Evolutionary conservation across 1,140 invertebrate genomes (phyloP), one percentile per base, ranked within the genome.

Genomic region (Laodelphax striatellus): DNA sequence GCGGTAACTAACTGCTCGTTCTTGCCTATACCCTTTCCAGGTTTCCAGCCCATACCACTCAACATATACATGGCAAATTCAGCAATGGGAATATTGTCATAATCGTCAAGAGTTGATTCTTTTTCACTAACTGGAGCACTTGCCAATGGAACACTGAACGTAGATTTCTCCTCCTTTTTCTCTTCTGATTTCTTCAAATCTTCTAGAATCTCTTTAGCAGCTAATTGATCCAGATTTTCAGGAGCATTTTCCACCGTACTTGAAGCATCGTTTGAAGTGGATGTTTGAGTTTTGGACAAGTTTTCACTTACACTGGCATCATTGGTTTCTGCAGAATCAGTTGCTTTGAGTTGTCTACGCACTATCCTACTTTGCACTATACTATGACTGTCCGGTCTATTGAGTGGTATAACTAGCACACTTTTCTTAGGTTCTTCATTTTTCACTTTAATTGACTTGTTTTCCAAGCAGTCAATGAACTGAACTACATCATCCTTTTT

Each of bases 41-140:
- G 80, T 65, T 83, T 81, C 92, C 92, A 97, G 0, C 94, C 94
- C 94, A 97, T 97, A 38, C 94, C 94, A 67, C 92, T 74, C 14
- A 98, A 75, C 86, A 97, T 88, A 5, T 94, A 94, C 66, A 91
- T 64, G 8, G 94, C 94, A 86, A 86, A 98, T 52, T 88, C 80
- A 70, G 84, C 80, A 52, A 97, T 83, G 1, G 94, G 94, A 54
- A 96, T 82, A 65, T 81, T 77, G 68, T 96, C 92, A 79, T 97
- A 98, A 76, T 97, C 90, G 63, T 92, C 87, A 34, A 91, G 69
- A 5, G 84, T 84, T 17, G 89, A 81, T 81, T 85, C 80, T 71
- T 78, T 76, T 61, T 80, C 76, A 4, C 81, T 81, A 44, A 77
- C 72, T 9, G 81, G 68, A 16, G 56, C 52, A 1, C 76, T 71